These are phyloP conservation scores for Emydoidea blandingii DNA, from an alignment of 2,797 vertebrate species.

Conservation along the genomic window DNA sequence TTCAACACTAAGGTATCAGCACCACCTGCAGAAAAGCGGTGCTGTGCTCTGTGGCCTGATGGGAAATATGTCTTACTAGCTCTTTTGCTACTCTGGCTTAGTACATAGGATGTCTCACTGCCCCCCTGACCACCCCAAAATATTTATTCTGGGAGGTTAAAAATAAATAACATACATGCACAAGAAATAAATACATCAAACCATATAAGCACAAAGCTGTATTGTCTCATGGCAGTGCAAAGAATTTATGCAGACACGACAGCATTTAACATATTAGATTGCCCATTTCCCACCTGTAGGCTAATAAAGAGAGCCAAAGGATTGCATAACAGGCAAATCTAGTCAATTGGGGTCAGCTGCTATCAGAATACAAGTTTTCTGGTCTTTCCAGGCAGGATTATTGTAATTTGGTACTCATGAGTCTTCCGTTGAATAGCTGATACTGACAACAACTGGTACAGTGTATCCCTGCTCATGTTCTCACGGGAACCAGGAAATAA, in stretches of 20 bases:
- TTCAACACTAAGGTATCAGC: not conserved
- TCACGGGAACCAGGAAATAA: constrained; percentile 26
- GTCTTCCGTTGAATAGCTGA: constrained; percentile 54
- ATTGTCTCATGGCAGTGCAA: not conserved
- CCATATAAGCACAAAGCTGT: not conserved
- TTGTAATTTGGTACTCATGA: constrained; percentile 27
- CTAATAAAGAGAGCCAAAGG: not conserved
- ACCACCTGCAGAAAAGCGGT: not conserved
- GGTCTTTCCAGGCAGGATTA: not conserved
- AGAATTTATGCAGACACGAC: not conserved
- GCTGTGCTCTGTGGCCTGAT: not conserved
- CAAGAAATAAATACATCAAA: not conserved
- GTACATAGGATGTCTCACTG: not conserved
- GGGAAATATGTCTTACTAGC: not conserved
- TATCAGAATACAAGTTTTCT: not conserved
- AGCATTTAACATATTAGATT: not conserved
- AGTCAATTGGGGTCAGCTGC: constrained; percentile 36
- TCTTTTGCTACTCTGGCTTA: not conserved
- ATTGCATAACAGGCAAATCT: not conserved
- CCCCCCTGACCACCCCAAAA: not conserved
- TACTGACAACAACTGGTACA: constrained; percentile 54
- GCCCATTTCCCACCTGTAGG: not conserved
- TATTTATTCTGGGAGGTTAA: not conserved
- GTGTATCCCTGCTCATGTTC: constrained; percentile 15
- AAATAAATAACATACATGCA: not conserved